These are phyloP conservation scores for Cyprinella venusta DNA, from an alignment of 2,797 vertebrate species.

Conservation along the genomic window DNA sequence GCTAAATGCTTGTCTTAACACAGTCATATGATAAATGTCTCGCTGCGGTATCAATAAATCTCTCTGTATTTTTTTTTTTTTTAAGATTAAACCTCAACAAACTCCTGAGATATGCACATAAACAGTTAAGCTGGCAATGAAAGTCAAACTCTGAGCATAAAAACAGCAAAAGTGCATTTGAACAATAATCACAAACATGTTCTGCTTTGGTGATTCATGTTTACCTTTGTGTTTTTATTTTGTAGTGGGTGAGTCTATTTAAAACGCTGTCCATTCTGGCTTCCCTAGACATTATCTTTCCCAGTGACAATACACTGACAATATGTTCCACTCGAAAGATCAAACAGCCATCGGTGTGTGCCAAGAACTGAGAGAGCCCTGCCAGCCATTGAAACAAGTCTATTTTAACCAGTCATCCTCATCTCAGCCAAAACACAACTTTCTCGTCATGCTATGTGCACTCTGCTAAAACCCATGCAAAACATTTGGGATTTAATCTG, in stretches of 20 bases:
- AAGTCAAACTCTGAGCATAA: not conserved
- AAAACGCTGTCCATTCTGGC: conserved; percentile 22
- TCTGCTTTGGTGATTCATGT: conserved; percentile 30
- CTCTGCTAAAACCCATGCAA: conserved; percentile 3
- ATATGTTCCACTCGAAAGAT: conserved; percentile 46
- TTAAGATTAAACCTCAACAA: not conserved
- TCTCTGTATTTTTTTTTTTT: not conserved
- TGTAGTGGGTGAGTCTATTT: conserved; percentile 11
- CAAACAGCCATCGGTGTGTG: conserved; percentile 32
- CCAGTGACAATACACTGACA: conserved; percentile 30
- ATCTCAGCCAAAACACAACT: conserved; percentile 34
- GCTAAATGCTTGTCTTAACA: conserved; percentile 35
- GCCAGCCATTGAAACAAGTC: conserved; percentile 29
- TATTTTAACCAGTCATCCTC: conserved; percentile 23
- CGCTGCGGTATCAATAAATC: conserved; percentile 31
- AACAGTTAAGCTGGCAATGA: not conserved
- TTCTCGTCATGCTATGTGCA: conserved; percentile 18
- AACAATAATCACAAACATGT: conserved; percentile 26
- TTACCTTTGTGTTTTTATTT: conserved; percentile 29
- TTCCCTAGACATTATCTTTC: conserved; percentile 36
- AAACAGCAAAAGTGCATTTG: conserved; percentile 9
- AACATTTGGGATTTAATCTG: not conserved
- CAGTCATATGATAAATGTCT: conserved; percentile 34
- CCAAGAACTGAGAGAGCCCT: conserved; percentile 19
- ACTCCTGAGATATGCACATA: conserved; percentile 7